Percentiles rank a stretch among this genome's conserved stretches.
Evolutionary conservation across 2,888 invertebrate genomes (phyloP).

Genomic region (Cataglyphis cursor): DNA sequence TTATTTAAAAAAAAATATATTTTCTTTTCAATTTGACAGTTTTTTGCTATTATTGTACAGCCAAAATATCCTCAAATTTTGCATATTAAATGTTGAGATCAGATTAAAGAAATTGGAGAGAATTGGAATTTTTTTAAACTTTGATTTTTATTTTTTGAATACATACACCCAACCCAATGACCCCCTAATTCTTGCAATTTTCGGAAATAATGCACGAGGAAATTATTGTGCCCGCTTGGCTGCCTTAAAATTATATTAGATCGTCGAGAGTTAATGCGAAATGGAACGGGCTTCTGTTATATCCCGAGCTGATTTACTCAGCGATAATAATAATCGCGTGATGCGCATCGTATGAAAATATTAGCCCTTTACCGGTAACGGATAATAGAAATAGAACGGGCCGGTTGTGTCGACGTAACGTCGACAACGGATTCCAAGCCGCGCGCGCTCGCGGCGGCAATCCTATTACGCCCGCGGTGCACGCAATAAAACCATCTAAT

Average conservation of each 20-base stretch:
- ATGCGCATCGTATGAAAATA: conserved; percentile 54
- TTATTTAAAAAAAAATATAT: no score
- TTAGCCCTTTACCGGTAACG: conserved; percentile 57
- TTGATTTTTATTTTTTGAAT: not conserved
- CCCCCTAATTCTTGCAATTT: conserved; percentile 28
- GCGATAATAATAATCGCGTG: conserved; percentile 56
- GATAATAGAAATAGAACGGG: conserved; percentile 57
- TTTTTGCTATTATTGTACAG: no score
- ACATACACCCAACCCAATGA: not conserved
- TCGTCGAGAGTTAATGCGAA: conserved; percentile 40
- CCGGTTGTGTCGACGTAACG: conserved; percentile 47
- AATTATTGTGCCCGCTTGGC: not conserved
- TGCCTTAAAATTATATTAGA: conserved; percentile 39
- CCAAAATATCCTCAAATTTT: not conserved
- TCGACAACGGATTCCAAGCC: conserved; percentile 55
- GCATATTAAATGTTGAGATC: not conserved
- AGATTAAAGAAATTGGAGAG: not conserved
- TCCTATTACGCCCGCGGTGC: conserved; percentile 55
- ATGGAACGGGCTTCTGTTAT: conserved; percentile 31
- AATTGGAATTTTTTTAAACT: not conserved
- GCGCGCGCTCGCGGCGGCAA: conserved; percentile 39
- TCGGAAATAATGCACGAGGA: not conserved
- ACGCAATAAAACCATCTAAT: conserved; percentile 58
- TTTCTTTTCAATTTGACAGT: no score
- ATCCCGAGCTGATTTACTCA: conserved; percentile 48